Conservation (phyloP, 2,797 vertebrate species). For the Pipistrellus kuhlii region DNA sequence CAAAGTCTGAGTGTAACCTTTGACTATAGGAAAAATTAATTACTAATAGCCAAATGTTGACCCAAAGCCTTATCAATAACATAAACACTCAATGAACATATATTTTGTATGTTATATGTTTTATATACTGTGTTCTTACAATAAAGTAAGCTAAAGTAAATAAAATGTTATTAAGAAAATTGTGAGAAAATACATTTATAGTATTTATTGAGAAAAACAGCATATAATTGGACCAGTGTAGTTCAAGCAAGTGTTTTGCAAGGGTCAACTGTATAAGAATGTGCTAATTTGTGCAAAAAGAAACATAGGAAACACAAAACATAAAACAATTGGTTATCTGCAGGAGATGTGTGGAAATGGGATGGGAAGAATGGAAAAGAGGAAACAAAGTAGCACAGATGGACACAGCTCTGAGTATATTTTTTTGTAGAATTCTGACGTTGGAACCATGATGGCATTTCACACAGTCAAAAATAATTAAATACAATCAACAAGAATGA, state of each 20-base stretch:
- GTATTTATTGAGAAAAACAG: neutral
- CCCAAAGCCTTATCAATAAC: neutral
- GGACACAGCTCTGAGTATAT: neutral
- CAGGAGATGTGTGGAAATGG: neutral
- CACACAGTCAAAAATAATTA: constrained; percentile 19
- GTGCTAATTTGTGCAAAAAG: constrained; percentile 13
- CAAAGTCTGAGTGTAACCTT: neutral
- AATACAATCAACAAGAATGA: constrained; percentile 18
- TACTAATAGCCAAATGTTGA: neutral
- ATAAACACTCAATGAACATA: neutral
- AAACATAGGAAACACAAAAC: neutral
- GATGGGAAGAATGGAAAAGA: neutral
- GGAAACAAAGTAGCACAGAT: neutral
- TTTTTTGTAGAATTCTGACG: neutral
- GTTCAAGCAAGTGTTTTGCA: neutral
- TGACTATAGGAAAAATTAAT: neutral
- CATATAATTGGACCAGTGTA: neutral
- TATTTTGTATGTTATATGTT: neutral
- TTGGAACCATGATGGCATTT: neutral
- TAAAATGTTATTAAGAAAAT: neutral
- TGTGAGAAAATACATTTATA: neutral
- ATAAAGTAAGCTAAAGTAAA: neutral
- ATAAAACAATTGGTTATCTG: neutral
- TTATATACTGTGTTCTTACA: neutral
- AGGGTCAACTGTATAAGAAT: neutral